Conservation (phyloP, 2,113 vertebrate genomes). For the Otis tarda region DNA sequence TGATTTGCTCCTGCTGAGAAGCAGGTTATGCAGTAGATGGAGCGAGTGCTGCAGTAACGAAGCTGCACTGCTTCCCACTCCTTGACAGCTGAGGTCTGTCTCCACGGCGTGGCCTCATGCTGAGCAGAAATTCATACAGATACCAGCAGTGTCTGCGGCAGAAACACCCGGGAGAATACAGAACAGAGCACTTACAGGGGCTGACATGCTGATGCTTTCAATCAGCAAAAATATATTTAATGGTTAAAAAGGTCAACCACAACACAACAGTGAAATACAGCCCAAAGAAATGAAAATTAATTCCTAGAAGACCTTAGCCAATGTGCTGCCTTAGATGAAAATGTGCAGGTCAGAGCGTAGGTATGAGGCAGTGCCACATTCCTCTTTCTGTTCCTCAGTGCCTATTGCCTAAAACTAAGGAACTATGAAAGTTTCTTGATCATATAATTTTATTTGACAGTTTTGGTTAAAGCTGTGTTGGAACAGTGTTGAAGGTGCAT, state of each 20-base stretch:
- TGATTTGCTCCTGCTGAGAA: conserved; percentile 14
- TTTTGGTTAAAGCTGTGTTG: background rate
- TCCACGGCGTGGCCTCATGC: background rate
- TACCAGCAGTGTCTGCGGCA: background rate
- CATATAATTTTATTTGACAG: background rate
- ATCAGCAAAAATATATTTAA: background rate
- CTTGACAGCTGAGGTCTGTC: background rate
- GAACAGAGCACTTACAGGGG: background rate
- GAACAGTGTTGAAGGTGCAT: background rate
- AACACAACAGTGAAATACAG: background rate
- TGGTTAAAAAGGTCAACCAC: background rate
- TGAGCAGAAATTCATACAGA: background rate
- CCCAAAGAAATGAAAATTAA: background rate
- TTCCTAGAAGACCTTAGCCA: background rate
- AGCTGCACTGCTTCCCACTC: background rate
- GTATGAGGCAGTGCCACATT: background rate
- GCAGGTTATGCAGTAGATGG: background rate
- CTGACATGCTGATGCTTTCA: background rate
- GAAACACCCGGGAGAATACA: background rate
- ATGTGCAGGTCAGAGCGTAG: background rate
- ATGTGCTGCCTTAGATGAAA: background rate
- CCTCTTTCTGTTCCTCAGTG: background rate
- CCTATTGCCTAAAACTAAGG: background rate
- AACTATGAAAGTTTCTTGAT: background rate
- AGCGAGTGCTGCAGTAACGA: background rate